Evolutionary conservation across 1,140 invertebrate genomes (phyloP), one percentile per base, ranked within the genome.

Genomic region (Brachionus plicatilis): DNA sequence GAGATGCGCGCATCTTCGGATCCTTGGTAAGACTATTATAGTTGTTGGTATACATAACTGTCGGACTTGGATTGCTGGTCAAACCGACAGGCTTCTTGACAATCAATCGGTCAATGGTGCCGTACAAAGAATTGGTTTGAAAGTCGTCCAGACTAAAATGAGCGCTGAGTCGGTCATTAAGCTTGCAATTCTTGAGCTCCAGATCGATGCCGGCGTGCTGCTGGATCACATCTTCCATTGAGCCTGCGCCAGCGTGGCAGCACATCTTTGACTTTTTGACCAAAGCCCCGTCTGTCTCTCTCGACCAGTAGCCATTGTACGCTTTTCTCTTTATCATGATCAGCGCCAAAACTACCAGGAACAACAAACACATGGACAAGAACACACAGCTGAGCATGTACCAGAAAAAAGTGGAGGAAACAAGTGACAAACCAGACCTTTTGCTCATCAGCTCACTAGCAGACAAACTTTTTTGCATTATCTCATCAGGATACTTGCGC

Each of bases 41-140:
- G 27, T 82, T 82, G 41, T 82, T 82, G n/a, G 79, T 82, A 68
- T 82, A 82, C 79, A 82, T 29, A n/a, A 82, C 53, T 27, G 53
- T 45, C 9, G 33, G 65, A 65, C 65, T 76, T 11, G 79, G 37
- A 41, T 60, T 60, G 37, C 37, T 37, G 7, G 50, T 33, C 20
- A 68, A 65, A 8, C 53, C 50, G 20, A 60, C 17, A 17, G 79
- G 20, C 24, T 60, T 82, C 33, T 82, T 82, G 4, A 82, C 79
- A 29, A 82, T 82, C 24, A 82, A 47, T 45, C 65, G 17, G n/a
- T 82, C 79, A n/a, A 82, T 82, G 20, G 79, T 82, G 43, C 79
- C 79, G 33, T 82, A 82, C 37, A 82, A 68, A 2, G 79, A 82
- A 20, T 60, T 68, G 4, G 79, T 68, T 14, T 43, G 37, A 47